phyloP scores from a whole-genome alignment of 2,888 invertebrate genomes.

The Scaeva pyrastri region DNA sequence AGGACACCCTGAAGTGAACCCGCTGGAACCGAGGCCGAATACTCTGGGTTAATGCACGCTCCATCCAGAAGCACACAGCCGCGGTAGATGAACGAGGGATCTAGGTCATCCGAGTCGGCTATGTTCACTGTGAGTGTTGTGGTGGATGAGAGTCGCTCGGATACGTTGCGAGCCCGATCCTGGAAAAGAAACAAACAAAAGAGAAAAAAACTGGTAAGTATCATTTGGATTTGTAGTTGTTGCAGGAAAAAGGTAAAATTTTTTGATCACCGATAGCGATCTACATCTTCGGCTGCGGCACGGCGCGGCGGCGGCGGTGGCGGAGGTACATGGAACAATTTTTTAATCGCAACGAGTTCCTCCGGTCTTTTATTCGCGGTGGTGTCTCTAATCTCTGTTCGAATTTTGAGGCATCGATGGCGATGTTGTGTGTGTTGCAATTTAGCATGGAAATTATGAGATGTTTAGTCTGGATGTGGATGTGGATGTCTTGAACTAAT shows the following conservation, averaged over 20 bases:
- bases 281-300: slow-evolving; percentile 64
- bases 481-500: slow-evolving; percentile 43
- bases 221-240: background rate
- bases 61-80: slow-evolving; percentile 93
- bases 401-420: slow-evolving; percentile 15
- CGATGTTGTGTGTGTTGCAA: slow-evolving; percentile 24
- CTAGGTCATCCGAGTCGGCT: slow-evolving; percentile 95
- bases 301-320: too few species aligned
- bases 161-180: slow-evolving; percentile 93
- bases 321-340: slow-evolving; percentile 29
- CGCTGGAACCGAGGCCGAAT: slow-evolving; percentile 90
- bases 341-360: slow-evolving; percentile 46
- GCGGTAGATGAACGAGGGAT: slow-evolving; percentile 95
- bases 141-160: slow-evolving; percentile 91
- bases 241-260: background rate
- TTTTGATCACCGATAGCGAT: slow-evolving; percentile 49
- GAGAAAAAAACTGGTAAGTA: slow-evolving; percentile 3
- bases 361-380: slow-evolving; percentile 12
- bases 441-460: slow-evolving; percentile 61
- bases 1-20: slow-evolving; percentile 93
- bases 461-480: slow-evolving; percentile 39
- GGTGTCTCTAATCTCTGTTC: slow-evolving; percentile 37
- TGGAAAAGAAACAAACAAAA: slow-evolving; percentile 83
- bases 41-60: slow-evolving; percentile 94
- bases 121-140: slow-evolving; percentile 94